These are phyloP conservation scores for Hydra vulgaris DNA, from an alignment of 30 jellyfish, hydroid and myxozoan genomes.

Conservation along the genomic window DNA sequence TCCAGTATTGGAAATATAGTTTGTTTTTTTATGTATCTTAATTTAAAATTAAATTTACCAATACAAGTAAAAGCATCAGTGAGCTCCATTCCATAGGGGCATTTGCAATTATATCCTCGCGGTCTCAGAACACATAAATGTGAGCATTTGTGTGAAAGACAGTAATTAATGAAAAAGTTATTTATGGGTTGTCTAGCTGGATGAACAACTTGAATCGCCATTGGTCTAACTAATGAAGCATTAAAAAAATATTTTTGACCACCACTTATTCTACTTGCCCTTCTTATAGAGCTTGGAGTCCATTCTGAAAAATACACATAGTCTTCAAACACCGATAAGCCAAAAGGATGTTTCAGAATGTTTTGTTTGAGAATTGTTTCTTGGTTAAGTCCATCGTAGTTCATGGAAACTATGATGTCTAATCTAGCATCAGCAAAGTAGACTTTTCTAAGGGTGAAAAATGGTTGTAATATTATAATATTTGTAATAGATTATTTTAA, in stretches of 20 bases:
- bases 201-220: conserved; percentile 74
- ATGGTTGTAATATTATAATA: no score
- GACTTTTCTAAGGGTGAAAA: conserved; percentile 37
- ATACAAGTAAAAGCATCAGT: conserved; percentile 36
- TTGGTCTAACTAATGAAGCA: conserved; percentile 56
- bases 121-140: conserved; percentile 86
- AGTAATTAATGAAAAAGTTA: conserved; percentile 22
- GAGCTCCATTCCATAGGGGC: conserved; percentile 84
- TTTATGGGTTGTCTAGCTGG: conserved; percentile 63
- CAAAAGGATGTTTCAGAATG: conserved; percentile 77
- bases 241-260: conserved; percentile 45
- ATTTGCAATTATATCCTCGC: conserved; percentile 56
- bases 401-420: conserved; percentile 43
- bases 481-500: not conserved
- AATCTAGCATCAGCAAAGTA: conserved; percentile 72
- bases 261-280: conserved; percentile 38
- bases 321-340: conserved; percentile 69
- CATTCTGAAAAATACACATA: conserved; percentile 75
- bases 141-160: conserved; percentile 46
- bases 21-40: not conserved
- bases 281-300: conserved; percentile 78
- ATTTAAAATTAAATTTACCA: conserved; percentile 35
- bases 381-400: conserved; percentile 62
- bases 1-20: not conserved
- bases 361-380: conserved; percentile 51